Evolutionary conservation across 2,113 vertebrate species (phyloP), one percentile per base, ranked within the genome.

Genomic region (Nanorana parkeri): DNA sequence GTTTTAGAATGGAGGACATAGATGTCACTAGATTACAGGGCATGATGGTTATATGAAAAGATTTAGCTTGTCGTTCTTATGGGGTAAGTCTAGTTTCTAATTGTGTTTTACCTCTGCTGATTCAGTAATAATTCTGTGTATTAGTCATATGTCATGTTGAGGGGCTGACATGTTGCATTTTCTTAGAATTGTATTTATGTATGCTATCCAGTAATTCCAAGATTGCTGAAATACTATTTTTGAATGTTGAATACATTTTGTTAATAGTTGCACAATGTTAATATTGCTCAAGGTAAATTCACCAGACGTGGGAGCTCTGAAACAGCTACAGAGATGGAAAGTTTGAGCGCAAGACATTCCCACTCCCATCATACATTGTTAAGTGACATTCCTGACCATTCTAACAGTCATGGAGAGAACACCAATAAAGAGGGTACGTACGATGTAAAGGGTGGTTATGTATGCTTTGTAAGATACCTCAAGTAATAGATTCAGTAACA

Each of bases 321-420:
- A 66, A 95, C 95, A 4, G 93, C 96, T 0, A 95, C 95, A 0
- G 98, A 99, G 83, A 96, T 96, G 79, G 98, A 99, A 87, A 97
- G 95, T 84, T 89, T 99, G 86, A 94, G 96, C 0, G 91, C 96
- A 32, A 93, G 96, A 83, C 97, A 98, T 86, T 97, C 96, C 0
- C 98, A 99, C 64, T 99, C 98, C 0, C 98, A 99, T 58, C 98
- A 99, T 79, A 97, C 96, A 0, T 90, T 97, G 83, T 92, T 97
- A 76, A 90, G 96, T 20, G 97, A 99, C 15, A 89, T 96, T 84
- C 97, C 97, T 0, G 97, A 99, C 88, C 96, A 96, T 85, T 95
- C 97, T 16, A 99, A 99, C 93, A 99, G 96, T 89, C 97, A 99
- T 20, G 96, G 96, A 16, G 97, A 99, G 5, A 96, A 96, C 87